These are phyloP conservation scores for Ataeniobius toweri DNA, from an alignment of 2,797 vertebrate genomes.

Conservation along the genomic window DNA sequence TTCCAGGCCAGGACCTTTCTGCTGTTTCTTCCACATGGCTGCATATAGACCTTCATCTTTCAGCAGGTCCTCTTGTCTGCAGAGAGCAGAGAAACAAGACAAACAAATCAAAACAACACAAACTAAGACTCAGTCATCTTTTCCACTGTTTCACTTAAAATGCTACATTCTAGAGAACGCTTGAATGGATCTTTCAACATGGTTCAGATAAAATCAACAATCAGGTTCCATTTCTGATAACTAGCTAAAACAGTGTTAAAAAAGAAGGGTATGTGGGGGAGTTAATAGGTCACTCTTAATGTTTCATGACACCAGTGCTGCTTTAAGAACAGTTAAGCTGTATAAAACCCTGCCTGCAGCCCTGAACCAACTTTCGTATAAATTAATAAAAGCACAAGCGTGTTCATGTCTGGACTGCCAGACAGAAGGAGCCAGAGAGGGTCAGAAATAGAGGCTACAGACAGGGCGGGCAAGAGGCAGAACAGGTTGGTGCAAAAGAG, in stretches of 20 bases:
- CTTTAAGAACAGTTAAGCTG: conserved; percentile 59
- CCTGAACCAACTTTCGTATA: conserved; percentile 58
- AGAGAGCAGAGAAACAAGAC: background rate
- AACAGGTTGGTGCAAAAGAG: conserved; percentile 6
- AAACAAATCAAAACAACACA: background rate
- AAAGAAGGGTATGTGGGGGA: conserved; percentile 8
- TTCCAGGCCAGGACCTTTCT: conserved; percentile 33
- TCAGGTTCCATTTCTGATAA: background rate
- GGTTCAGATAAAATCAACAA: too few species aligned
- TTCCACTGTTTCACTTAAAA: background rate
- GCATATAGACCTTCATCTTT: conserved; percentile 42
- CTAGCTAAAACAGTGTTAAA: background rate
- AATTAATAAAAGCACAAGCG: conserved; percentile 65
- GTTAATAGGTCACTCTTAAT: conserved; percentile 44
- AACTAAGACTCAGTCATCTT: background rate
- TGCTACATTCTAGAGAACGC: background rate
- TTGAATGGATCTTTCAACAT: too few species aligned
- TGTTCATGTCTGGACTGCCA: conserved; percentile 57
- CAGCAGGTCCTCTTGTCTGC: conserved; percentile 47
- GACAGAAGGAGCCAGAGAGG: conserved; percentile 30
- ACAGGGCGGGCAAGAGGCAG: conserved; percentile 4
- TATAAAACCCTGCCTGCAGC: conserved; percentile 47
- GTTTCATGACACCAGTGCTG: conserved; percentile 51
- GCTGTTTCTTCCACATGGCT: conserved; percentile 53
- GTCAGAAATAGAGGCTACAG: conserved; percentile 37